Percentiles rank a stretch among this genome's conserved stretches.
phyloP scores from a whole-genome alignment of 2,113 vertebrate species.

The Miniopterus natalensis region DNA sequence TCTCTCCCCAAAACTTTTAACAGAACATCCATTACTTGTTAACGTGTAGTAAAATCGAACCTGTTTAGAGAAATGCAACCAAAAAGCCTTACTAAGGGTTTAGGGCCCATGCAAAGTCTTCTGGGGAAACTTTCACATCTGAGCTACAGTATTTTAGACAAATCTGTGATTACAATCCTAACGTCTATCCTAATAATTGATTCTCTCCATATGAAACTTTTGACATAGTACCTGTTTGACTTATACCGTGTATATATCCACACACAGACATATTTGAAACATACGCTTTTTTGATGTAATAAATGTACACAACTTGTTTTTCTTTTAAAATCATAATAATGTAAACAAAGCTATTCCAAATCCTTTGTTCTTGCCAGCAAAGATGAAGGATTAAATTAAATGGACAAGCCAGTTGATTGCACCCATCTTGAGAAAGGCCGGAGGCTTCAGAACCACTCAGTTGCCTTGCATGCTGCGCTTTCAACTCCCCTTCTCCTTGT shows the following conservation, averaged over 20 bases:
- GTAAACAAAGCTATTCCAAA: neutral
- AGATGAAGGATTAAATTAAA: slow-evolving; percentile 45
- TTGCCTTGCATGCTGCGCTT: neutral
- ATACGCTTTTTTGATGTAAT: neutral
- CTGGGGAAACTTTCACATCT: neutral
- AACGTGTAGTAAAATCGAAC: neutral
- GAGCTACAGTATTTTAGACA: neutral
- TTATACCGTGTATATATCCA: neutral
- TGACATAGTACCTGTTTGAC: neutral
- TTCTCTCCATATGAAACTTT: neutral
- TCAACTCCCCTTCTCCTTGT: neutral
- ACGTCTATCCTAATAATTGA: neutral
- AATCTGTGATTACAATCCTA: neutral
- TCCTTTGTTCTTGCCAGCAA: slow-evolving; percentile 28
- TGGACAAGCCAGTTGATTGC: neutral
- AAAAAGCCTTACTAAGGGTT: neutral
- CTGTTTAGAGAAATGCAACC: neutral
- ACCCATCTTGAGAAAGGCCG: neutral
- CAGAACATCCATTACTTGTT: neutral
- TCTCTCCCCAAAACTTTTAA: neutral
- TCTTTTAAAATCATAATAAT: slow-evolving; percentile 14
- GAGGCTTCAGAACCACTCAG: neutral
- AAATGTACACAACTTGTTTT: slow-evolving; percentile 1
- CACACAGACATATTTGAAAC: neutral
- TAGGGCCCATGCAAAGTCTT: neutral